Evolutionary conservation across 2,113 vertebrate species (phyloP).

Genomic region (Antigone vipio): DNA sequence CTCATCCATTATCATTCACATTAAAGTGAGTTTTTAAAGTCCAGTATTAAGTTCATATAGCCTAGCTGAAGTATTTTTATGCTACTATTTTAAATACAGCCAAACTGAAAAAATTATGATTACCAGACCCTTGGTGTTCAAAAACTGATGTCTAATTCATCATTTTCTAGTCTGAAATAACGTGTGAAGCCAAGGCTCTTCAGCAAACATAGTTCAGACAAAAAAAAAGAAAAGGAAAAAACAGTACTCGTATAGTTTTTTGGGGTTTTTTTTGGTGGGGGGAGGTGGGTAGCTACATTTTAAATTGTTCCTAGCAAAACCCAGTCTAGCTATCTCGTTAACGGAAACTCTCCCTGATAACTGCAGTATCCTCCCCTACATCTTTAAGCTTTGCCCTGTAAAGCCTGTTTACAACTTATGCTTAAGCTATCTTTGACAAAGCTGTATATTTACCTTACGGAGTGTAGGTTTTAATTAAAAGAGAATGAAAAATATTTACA

Average conservation of each 20-base stretch:
- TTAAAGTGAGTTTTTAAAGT: background rate
- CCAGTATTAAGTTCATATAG: background rate
- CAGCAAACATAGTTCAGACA: background rate
- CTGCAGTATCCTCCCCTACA: background rate
- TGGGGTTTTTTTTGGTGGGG: background rate
- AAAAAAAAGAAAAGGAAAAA: background rate
- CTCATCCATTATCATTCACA: background rate
- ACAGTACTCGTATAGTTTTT: background rate
- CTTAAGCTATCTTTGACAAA: background rate
- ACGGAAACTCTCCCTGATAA: background rate
- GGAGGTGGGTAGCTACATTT: accelerated
- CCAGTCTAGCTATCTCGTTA: background rate
- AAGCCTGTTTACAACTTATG: background rate
- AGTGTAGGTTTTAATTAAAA: background rate
- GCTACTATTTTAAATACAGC: background rate
- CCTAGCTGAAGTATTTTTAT: background rate
- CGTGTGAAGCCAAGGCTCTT: background rate
- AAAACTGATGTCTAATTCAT: background rate
- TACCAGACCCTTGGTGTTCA: background rate
- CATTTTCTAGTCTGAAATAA: background rate
- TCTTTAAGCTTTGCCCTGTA: background rate
- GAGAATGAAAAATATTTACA: background rate
- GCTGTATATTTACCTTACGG: background rate
- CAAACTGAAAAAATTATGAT: background rate
- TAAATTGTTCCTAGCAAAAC: background rate